These are phyloP conservation scores for Ciconia stormi DNA, from an alignment of 2,113 vertebrate genomes.

Conservation along the genomic window DNA sequence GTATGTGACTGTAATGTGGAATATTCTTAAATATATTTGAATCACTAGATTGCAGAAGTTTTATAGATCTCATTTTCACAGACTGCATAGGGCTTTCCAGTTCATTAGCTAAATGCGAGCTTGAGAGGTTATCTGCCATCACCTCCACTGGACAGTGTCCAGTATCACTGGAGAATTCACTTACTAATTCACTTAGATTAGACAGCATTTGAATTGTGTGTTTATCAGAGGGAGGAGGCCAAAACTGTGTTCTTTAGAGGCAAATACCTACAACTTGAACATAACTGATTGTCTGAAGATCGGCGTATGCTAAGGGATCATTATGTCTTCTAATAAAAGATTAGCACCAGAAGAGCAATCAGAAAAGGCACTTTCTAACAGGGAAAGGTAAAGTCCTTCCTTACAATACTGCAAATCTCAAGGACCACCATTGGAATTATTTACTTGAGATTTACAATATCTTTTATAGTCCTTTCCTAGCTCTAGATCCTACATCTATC, in stretches of 20 bases:
- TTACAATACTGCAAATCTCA: neutral
- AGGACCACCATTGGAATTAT: neutral
- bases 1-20: fast-evolving
- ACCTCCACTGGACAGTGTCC: neutral
- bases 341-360: neutral
- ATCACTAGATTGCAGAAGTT: neutral
- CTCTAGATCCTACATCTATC: neutral
- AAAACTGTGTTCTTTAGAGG: neutral
- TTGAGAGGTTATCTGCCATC: neutral
- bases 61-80: neutral
- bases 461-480: neutral
- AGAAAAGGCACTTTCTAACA: neutral
- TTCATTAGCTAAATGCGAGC: neutral
- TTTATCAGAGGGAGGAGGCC: neutral
- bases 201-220: neutral
- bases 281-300: neutral
- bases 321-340: neutral
- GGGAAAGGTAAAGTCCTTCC: neutral
- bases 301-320: neutral
- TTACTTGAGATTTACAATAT: neutral
- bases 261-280: neutral
- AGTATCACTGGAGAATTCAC: neutral
- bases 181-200: slow-evolving; percentile 12
- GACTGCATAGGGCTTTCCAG: neutral
- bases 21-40: neutral